Evolutionary conservation across 2,888 invertebrate genomes (phyloP).

Genomic region (Tenthredo scrophulariae): DNA sequence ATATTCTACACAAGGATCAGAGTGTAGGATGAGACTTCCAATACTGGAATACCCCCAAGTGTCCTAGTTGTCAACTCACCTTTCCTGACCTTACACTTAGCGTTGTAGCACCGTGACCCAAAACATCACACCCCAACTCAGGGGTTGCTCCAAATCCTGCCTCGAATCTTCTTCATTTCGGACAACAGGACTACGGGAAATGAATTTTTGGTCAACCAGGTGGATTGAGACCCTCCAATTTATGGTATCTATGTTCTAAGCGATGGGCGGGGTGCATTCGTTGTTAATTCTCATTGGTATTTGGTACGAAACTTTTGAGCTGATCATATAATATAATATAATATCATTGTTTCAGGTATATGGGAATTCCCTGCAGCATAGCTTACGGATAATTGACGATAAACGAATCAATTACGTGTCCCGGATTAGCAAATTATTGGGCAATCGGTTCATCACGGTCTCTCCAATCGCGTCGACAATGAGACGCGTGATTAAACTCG

Average conservation of each 20-base stretch:
- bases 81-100: conserved; percentile 40
- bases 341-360: not conserved
- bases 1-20: not conserved
- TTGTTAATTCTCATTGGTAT: not conserved
- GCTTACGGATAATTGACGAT: conserved; percentile 48
- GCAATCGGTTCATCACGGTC: conserved; percentile 38
- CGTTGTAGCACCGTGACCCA: conserved; percentile 11
- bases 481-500: conserved; percentile 16
- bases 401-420: conserved; percentile 43
- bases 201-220: not conserved
- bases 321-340: not conserved
- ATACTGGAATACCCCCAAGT: conserved; percentile 16
- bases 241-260: not conserved
- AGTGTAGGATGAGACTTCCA: not conserved
- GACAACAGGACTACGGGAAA: too few species aligned
- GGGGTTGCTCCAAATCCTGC: not conserved
- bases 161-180: conserved; percentile 16
- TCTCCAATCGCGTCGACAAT: conserved; percentile 5
- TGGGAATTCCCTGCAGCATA: conserved; percentile 14
- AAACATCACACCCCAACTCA: conserved; percentile 20
- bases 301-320: not conserved
- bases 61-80: conserved; percentile 42
- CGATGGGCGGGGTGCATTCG: not conserved
- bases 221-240: not conserved
- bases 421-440: conserved; percentile 46